Conservation (phyloP, 35 echinoderm and acorn worm species). For the Acanthaster planci region DNA sequence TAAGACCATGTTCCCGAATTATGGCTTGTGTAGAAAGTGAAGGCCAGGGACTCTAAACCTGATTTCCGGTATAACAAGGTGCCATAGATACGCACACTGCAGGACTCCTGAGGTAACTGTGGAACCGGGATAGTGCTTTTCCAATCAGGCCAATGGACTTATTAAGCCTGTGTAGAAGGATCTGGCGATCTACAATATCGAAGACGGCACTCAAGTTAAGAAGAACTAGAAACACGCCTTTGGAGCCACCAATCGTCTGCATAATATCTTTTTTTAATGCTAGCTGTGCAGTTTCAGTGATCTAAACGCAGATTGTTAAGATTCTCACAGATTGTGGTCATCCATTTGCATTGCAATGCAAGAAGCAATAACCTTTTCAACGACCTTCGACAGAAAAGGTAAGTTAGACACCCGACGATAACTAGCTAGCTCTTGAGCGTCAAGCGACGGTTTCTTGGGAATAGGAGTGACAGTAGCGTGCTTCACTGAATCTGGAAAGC, state of each 20-base stretch:
- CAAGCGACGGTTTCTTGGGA: conserved; percentile 43
- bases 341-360: conserved; percentile 24
- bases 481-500: conserved; percentile 28
- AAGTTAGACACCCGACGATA: conserved; percentile 57
- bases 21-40: conserved; percentile 18
- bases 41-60: conserved; percentile 8
- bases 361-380: conserved; percentile 41
- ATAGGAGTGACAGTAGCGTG: conserved; percentile 37
- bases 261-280: conserved; percentile 45
- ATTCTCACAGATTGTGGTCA: conserved; percentile 15
- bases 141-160: conserved; percentile 26
- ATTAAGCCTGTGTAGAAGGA: conserved; percentile 37
- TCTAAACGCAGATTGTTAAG: conserved; percentile 56
- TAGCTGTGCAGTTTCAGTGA: conserved; percentile 54
- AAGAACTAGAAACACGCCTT: conserved; percentile 37
- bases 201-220: conserved; percentile 60
- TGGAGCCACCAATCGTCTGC: background rate
- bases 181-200: conserved; percentile 51
- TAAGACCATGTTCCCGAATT: conserved; percentile 4
- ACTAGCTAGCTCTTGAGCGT: conserved; percentile 30
- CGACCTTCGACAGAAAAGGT: conserved; percentile 54
- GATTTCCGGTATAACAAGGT: conserved; percentile 28
- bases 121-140: conserved; percentile 30
- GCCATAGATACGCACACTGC: background rate
- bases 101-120: conserved; percentile 26